These are phyloP conservation scores for Heliconius congener DNA, from an alignment of 1,140 invertebrate genomes.

Conservation along the genomic window DNA sequence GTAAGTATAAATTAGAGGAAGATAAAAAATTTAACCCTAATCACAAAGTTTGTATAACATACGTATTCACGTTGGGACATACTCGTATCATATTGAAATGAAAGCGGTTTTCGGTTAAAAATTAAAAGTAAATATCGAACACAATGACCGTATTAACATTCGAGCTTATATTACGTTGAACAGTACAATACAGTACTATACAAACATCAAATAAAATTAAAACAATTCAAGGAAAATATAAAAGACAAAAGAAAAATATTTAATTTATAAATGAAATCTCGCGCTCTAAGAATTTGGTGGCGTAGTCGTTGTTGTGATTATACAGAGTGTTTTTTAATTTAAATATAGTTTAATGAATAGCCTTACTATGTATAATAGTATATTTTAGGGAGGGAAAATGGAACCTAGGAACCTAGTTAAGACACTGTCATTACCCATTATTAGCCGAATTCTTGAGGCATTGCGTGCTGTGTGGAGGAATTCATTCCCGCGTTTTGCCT, in stretches of 20 bases:
- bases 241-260: background rate
- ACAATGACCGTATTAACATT: conserved; percentile 18
- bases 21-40: background rate
- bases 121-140: conserved; percentile 18
- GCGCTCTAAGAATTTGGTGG: background rate
- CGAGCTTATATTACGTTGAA: background rate
- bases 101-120: background rate
- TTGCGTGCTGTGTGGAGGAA: too few relatives aligned
- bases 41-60: background rate
- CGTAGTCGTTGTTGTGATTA: background rate
- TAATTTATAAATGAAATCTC: background rate
- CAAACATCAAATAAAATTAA: conserved; percentile 6
- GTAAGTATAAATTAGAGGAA: background rate
- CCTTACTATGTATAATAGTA: too few relatives aligned
- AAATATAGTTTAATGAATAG: background rate
- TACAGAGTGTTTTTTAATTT: background rate
- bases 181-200: background rate
- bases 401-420: too few relatives aligned
- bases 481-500: too few relatives aligned
- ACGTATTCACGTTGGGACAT: background rate
- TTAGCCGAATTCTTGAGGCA: too few relatives aligned
- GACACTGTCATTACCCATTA: too few relatives aligned
- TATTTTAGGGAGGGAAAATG: too few relatives aligned
- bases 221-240: background rate
- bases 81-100: background rate